phyloP scores from a whole-genome alignment of 1,140 invertebrate species.

The Drosophila ironensis region DNA sequence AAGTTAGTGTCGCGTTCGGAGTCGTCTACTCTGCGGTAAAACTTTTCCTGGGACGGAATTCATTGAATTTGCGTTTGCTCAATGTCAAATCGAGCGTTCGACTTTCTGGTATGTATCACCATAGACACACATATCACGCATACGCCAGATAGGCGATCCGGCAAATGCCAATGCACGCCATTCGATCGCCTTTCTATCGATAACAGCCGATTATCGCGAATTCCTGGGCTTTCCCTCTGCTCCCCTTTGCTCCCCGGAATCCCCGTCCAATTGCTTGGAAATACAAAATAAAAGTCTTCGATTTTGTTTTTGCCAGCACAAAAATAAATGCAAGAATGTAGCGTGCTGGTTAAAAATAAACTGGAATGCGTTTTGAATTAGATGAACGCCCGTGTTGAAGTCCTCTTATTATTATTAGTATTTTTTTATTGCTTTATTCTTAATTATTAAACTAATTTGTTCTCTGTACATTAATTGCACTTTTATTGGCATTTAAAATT shows the following conservation, averaged over 20 bases:
- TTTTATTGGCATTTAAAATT: no score
- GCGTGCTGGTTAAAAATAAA: conserved; percentile 76
- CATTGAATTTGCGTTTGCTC: conserved; percentile 60
- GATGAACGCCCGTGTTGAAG: conserved; percentile 54
- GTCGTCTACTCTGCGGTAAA: not conserved
- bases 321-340: conserved; percentile 75
- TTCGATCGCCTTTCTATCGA: conserved; percentile 53
- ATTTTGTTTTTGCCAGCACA: conserved; percentile 36
- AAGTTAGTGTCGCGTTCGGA: conserved; percentile 8
- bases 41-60: conserved; percentile 52
- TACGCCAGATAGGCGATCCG: no score
- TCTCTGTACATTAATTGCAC: not conserved
- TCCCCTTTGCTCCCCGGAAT: not conserved
- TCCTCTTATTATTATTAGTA: conserved; percentile 16
- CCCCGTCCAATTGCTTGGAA: no score
- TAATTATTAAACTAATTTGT: no score
- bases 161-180: conserved; percentile 51
- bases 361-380: conserved; percentile 74
- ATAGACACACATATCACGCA: conserved; percentile 6
- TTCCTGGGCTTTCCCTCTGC: conserved; percentile 24
- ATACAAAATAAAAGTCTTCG: conserved; percentile 30
- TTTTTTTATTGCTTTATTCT: conserved; percentile 35
- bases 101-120: conserved; percentile 67
- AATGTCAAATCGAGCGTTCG: conserved; percentile 74
- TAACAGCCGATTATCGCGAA: conserved; percentile 51